These are phyloP conservation scores for Rhagoletis zephyria DNA, from an alignment of 1,140 invertebrate genomes.

Conservation along the genomic window DNA sequence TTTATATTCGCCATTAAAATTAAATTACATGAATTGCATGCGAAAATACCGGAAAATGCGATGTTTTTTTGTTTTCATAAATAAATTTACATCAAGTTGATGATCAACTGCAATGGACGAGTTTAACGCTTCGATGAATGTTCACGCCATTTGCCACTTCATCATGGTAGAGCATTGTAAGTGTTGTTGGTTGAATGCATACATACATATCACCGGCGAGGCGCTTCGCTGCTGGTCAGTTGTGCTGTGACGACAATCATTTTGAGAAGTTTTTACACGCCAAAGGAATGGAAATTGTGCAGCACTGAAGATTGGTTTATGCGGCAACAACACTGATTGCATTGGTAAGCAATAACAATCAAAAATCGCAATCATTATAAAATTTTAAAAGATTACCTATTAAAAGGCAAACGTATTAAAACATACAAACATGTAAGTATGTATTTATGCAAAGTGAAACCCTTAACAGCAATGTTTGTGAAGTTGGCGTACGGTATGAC, in stretches of 20 bases:
- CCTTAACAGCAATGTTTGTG: too few species aligned
- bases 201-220: neutral
- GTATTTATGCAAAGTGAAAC: too few species aligned
- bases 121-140: neutral
- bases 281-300: too few species aligned
- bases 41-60: neutral
- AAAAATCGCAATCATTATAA: neutral
- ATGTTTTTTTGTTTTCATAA: too few species aligned
- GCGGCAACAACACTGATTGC: neutral
- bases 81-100: too few species aligned
- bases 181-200: neutral
- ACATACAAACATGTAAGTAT: too few species aligned
- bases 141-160: conserved; percentile 47
- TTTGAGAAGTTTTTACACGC: neutral
- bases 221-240: neutral
- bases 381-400: neutral
- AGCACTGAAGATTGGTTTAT: too few species aligned
- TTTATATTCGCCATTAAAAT: conserved; percentile 49
- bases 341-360: neutral
- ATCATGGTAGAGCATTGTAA: neutral
- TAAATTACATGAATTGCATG: conserved; percentile 34
- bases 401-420: neutral
- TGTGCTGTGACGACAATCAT: neutral
- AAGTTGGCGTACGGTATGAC: too few species aligned
- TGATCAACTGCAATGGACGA: neutral